Evolutionary conservation across 2,113 vertebrate species (phyloP), one percentile per base, ranked within the genome.

Genomic region (Pedionomus torquatus): DNA sequence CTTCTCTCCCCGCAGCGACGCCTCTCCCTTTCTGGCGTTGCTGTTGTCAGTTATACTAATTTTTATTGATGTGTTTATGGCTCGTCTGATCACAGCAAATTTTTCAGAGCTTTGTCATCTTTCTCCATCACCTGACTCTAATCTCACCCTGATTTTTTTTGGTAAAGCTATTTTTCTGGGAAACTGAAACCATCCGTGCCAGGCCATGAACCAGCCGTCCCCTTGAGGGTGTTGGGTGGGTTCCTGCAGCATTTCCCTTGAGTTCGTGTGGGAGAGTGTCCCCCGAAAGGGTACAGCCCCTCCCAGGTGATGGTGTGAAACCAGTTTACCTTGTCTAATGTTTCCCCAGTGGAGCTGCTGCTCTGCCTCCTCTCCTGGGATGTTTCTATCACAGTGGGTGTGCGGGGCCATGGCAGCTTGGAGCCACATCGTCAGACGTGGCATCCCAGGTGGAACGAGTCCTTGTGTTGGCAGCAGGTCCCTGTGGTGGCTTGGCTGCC

Each of bases 301-400:
- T 55, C 35, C 30, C 12, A 5, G 37, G 20, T 1, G 13, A 13
- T 2, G 51, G 11, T 3, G 39, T 39, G 16, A 72, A 46, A 31
- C 17, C 0, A 0, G 2, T 30, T 80, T 52, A 35, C 52, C 30
- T 41, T 1, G 0, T 39, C n/a, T 17, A 12, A 17, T 0, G 0
- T 17, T 24, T 64, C 11, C 16, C 15, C 43, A 5, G 75, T 0
- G 1, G 37, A 58, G 58, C 37, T 0, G 13, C 72, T 17, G 61
- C 61, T 55, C 54, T 63, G 41, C 14, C 54, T 23, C 17, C 20
- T 30, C 26, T 69, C 26, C 12, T 0, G 16, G 26, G 70, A 28
- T 18, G 5, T 37, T 13, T 21, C 11, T 8, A 28, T 13, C 5
- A 5, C 26, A 2, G 6, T 5, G 35, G 52, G 31, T 0, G 3